phyloP scores from a whole-genome alignment of 2,888 invertebrate genomes.

The Sinhomidia bicolor region DNA sequence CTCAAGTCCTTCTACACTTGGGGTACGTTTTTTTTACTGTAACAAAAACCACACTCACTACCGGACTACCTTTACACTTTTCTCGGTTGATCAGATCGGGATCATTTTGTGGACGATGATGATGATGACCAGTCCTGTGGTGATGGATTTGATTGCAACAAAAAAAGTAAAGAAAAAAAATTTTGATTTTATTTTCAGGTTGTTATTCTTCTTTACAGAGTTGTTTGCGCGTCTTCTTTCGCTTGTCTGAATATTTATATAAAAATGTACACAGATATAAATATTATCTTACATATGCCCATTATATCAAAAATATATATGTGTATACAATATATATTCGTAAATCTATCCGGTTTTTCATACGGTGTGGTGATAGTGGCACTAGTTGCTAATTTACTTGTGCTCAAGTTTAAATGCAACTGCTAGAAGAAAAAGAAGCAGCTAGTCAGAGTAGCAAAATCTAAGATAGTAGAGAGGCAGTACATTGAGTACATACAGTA shows the following conservation, averaged over 20 bases:
- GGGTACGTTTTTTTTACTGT: background rate
- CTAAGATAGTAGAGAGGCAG: background rate
- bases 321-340: background rate
- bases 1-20: constrained; percentile 20
- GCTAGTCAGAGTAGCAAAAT: background rate
- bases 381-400: constrained; percentile 71
- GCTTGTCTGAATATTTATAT: constrained; percentile 24
- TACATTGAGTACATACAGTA: background rate
- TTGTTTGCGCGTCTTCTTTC: constrained; percentile 17
- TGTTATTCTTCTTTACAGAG: constrained; percentile 14
- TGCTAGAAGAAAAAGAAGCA: constrained; percentile 27
- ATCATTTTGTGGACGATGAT: constrained; percentile 41
- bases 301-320: background rate
- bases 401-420: constrained; percentile 59
- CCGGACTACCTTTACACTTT: constrained; percentile 55
- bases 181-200: constrained; percentile 53
- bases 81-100: constrained; percentile 65
- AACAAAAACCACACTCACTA: constrained; percentile 40
- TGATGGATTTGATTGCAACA: constrained; percentile 73
- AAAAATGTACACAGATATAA: background rate
- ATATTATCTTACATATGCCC: too few relatives aligned
- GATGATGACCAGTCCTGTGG: constrained; percentile 65
- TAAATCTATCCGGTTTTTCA: constrained; percentile 53
- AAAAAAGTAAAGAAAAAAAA: constrained; percentile 30
- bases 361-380: constrained; percentile 28